Evolutionary conservation across 2,113 vertebrate species (phyloP).

Genomic region (Chlorodrepanis virens): DNA sequence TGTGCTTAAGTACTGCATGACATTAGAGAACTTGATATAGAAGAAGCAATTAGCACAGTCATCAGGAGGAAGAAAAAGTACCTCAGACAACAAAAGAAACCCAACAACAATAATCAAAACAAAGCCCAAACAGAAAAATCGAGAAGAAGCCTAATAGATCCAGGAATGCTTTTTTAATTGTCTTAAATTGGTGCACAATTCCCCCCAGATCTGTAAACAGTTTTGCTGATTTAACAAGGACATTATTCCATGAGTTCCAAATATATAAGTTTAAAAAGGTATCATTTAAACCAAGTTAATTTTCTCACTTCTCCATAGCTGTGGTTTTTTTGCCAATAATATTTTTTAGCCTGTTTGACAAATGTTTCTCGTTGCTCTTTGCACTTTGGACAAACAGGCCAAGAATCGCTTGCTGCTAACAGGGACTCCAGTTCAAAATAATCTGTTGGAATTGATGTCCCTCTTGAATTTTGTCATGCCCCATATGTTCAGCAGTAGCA

Average conservation of each 20-base stretch:
- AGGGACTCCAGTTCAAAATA: slow-evolving; percentile 95
- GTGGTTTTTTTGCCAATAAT: background rate
- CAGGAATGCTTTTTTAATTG: background rate
- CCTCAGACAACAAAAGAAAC: background rate
- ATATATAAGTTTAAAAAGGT: background rate
- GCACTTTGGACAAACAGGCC: slow-evolving; percentile 72
- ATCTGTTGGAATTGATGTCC: slow-evolving; percentile 93
- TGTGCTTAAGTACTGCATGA: background rate
- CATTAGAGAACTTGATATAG: background rate
- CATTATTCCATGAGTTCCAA: background rate
- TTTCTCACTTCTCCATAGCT: background rate
- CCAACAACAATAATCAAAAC: background rate
- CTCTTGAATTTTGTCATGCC: slow-evolving; percentile 99
- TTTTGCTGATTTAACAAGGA: background rate
- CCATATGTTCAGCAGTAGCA: slow-evolving; percentile 94
- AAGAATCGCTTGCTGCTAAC: slow-evolving; percentile 90
- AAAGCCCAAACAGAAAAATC: background rate
- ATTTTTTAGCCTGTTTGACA: background rate
- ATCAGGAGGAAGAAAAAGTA: background rate
- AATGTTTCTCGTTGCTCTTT: background rate
- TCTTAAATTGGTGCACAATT: background rate
- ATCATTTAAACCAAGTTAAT: background rate
- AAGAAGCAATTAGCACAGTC: background rate
- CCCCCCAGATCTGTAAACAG: background rate
- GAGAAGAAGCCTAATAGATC: background rate